Percentiles rank a stretch among this genome's conserved stretches.
Evolutionary conservation across 2,113 vertebrate genomes (phyloP).

Genomic region (Amphilophus citrinellus): DNA sequence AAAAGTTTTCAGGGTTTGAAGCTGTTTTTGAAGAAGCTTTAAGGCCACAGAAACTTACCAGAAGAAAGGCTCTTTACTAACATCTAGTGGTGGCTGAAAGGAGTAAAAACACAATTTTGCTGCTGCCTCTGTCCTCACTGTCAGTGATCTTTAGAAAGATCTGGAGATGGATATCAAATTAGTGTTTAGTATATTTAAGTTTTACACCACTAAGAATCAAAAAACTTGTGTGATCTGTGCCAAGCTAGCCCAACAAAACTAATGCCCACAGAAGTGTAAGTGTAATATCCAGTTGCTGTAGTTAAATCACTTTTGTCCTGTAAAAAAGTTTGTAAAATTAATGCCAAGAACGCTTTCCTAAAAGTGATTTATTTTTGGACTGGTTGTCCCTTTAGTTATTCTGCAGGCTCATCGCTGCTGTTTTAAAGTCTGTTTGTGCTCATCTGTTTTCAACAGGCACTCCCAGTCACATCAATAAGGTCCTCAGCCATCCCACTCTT

Average conservation of each 20-base stretch:
- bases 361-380: not conserved
- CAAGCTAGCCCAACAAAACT: not conserved
- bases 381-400: not conserved
- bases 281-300: not conserved
- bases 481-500: constrained; percentile 98
- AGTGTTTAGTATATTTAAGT: not conserved
- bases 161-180: not conserved
- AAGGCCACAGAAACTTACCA: not conserved
- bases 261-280: not conserved
- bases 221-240: not conserved
- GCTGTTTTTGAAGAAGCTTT: not conserved
- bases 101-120: not conserved
- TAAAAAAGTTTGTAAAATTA: too few relatives aligned
- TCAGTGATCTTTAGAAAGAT: not conserved
- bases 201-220: not conserved
- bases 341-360: not conserved
- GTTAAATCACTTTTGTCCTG: not conserved
- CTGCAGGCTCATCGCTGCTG: not conserved
- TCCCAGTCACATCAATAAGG: constrained; percentile 95
- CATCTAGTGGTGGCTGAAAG: constrained; percentile 38
- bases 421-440: not conserved
- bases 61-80: not conserved
- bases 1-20: not conserved
- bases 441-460: constrained; percentile 67
- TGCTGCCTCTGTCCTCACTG: not conserved